These are phyloP conservation scores for Habrosyne pyritoides DNA, from an alignment of 2,888 invertebrate genomes.

Conservation along the genomic window DNA sequence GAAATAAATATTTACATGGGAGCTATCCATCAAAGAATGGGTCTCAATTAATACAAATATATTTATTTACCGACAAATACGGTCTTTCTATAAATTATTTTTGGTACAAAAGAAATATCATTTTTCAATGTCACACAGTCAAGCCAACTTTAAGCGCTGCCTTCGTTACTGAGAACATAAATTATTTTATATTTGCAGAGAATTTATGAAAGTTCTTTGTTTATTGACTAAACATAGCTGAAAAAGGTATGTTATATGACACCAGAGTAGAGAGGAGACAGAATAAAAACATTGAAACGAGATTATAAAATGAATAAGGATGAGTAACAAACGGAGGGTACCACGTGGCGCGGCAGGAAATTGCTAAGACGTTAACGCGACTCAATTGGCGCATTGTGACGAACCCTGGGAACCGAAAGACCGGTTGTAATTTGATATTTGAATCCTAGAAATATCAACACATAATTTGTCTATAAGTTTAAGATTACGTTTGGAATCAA, in stretches of 20 bases:
- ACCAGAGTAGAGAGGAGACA: neutral
- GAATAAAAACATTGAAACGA: constrained; percentile 20
- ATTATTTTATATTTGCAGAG: neutral
- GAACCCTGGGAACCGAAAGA: constrained; percentile 21
- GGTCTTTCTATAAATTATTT: neutral
- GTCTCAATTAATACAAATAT: neutral
- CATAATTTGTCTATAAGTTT: neutral
- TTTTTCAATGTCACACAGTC: neutral
- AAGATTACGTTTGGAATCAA: neutral
- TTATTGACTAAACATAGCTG: neutral
- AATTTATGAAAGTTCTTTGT: neutral
- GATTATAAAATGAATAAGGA: constrained; percentile 44
- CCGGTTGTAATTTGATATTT: constrained; percentile 9
- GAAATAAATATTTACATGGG: neutral
- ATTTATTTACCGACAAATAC: neutral
- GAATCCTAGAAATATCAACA: neutral
- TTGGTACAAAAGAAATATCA: neutral
- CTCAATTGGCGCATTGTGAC: constrained; percentile 32
- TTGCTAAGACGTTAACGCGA: constrained; percentile 42
- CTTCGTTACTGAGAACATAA: neutral
- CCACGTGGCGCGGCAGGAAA: constrained; percentile 60
- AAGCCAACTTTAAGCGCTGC: neutral
- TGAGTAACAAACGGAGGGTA: constrained; percentile 43
- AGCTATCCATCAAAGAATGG: neutral
- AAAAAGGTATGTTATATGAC: constrained; percentile 1